A percentile compares a stretch with the other conserved stretches of the same genome.
These are phyloP conservation scores for Rhamnusium bicolor DNA, from an alignment of 2,888 invertebrate species.

Conservation along the genomic window DNA sequence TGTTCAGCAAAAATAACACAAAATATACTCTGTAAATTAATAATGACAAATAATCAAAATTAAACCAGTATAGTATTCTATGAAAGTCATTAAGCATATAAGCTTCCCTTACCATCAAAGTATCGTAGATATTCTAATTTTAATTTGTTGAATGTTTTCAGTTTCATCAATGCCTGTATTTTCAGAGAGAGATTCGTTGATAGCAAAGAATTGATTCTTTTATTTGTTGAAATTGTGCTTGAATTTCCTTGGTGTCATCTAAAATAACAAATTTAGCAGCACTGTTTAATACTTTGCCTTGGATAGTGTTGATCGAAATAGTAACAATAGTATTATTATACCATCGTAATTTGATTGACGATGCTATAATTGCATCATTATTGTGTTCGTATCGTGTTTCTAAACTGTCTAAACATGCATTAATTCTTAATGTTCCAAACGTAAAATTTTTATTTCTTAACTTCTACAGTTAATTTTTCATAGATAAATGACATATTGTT, in stretches of 20 bases:
- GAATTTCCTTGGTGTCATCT: neutral
- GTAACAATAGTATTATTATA: conserved; percentile 9
- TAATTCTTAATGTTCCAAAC: neutral
- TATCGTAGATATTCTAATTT: neutral
- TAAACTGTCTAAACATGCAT: neutral
- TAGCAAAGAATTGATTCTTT: neutral
- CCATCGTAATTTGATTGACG: conserved; percentile 27
- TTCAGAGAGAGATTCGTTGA: neutral
- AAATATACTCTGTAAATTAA: too few species aligned
- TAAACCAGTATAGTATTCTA: too few species aligned
- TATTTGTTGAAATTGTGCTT: neutral
- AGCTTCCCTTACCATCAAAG: neutral
- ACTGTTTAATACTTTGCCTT: neutral
- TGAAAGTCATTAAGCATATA: neutral
- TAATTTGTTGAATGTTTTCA: neutral
- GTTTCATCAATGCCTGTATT: neutral
- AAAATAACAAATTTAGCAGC: neutral
- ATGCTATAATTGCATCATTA: conserved; percentile 8
- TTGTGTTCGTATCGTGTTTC: neutral
- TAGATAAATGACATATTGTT: conserved; percentile 20
- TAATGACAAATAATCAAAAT: too few species aligned
- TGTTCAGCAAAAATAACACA: too few species aligned
- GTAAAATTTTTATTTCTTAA: conserved; percentile 1
- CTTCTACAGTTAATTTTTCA: conserved; percentile 15
- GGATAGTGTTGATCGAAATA: neutral